These are phyloP conservation scores for Synergus japonicus DNA, from an alignment of 2,888 invertebrate species.

Conservation along the genomic window DNA sequence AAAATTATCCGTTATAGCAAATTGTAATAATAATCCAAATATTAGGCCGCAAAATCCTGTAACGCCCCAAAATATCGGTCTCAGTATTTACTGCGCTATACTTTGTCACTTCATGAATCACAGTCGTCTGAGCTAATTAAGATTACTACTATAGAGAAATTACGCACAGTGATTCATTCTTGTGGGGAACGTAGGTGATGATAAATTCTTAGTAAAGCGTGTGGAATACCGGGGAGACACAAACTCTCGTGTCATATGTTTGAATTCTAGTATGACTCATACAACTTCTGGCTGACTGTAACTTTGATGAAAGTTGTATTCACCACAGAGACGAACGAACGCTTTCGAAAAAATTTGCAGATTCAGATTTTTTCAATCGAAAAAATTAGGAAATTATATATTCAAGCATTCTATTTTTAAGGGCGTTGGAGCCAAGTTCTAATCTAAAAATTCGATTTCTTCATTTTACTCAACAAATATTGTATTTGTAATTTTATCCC, in stretches of 20 bases:
- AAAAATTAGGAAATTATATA: background rate
- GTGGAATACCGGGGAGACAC: constrained; percentile 53
- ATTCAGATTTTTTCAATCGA: too few relatives aligned
- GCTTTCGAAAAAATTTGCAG: constrained; percentile 1
- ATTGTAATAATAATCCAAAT: background rate
- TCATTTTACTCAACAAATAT: too few relatives aligned
- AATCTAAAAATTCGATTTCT: too few relatives aligned
- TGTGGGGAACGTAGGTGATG: constrained; percentile 44
- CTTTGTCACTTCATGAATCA: background rate
- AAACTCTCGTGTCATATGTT: constrained; percentile 16
- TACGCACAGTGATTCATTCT: constrained; percentile 49
- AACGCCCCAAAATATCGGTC: background rate
- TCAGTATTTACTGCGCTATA: background rate
- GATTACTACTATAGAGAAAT: constrained; percentile 25
- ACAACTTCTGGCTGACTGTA: constrained; percentile 1
- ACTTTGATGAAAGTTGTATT: background rate
- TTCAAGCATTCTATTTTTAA: background rate
- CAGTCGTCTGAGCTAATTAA: constrained; percentile 17
- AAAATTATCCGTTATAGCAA: too few relatives aligned
- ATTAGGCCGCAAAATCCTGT: background rate
- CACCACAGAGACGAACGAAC: background rate
- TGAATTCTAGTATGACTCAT: constrained; percentile 26
- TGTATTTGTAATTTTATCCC: too few relatives aligned
- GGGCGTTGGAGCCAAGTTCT: too few relatives aligned
- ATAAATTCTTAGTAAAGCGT: constrained; percentile 51